phyloP scores from a whole-genome alignment of 2,113 vertebrate genomes.

The Cyprinodon brontotheroides region DNA sequence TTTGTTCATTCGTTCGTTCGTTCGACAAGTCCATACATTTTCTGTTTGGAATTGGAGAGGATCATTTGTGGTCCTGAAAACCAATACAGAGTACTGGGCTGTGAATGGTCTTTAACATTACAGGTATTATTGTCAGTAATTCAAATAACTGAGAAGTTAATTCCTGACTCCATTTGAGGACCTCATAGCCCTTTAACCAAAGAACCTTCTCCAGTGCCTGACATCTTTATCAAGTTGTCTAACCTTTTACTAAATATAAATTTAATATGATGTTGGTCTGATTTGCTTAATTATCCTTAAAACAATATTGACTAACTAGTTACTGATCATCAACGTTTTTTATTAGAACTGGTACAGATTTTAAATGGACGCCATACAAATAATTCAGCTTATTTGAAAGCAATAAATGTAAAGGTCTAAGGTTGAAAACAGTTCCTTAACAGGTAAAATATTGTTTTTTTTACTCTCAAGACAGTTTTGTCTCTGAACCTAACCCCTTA shows the following conservation, averaged over 20 bases:
- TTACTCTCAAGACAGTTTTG: neutral
- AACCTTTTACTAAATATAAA: neutral
- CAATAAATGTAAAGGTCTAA: neutral
- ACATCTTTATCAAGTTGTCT: too few relatives aligned
- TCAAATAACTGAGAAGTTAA: too few relatives aligned
- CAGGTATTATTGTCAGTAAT: too few relatives aligned
- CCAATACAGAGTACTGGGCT: neutral
- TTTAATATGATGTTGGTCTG: neutral
- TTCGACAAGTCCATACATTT: neutral
- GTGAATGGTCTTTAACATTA: too few relatives aligned
- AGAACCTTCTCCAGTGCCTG: neutral
- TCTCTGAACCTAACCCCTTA: neutral
- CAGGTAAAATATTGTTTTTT: neutral
- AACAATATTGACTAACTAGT: neutral
- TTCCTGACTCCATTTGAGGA: neutral
- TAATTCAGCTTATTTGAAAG: neutral
- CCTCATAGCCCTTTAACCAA: neutral
- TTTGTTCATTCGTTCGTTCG: too few relatives aligned
- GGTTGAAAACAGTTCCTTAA: neutral
- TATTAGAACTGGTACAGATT: neutral
- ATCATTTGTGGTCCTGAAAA: neutral
- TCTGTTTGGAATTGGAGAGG: too few relatives aligned
- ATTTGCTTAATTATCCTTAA: neutral
- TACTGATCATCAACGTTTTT: neutral
- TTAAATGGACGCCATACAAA: neutral